Evolutionary conservation across 1,140 invertebrate species (phyloP), one percentile per base, ranked within the genome.

Genomic region (Bombus breviceps): DNA sequence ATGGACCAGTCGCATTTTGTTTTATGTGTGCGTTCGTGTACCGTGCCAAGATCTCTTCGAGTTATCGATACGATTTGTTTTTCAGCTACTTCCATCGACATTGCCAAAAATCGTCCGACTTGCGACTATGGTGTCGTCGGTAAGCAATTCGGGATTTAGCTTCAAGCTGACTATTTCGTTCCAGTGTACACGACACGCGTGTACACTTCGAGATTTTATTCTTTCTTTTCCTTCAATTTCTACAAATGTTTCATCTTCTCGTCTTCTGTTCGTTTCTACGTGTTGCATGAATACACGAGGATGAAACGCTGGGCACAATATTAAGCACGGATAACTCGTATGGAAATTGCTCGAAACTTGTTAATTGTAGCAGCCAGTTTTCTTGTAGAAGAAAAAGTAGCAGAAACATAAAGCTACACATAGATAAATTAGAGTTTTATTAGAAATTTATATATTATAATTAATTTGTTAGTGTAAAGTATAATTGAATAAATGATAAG

Each of bases 41-140:
- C 8, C 22, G 75, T 59, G 75, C 64, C 66, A 71, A 79, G 77
- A 25, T 6, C 41, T 39, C 22, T 15, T 53, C 73, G 34, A 76
- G 37, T 59, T 68, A 83, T 66, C 34, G 43, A 83, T 71, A 37
- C 47, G n/a, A 57, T 84, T 79, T 84, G 47, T 84, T 84, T 84
- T 84, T 79, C 82, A 71, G 82, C 47, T 84, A 71, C 75, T 84
- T 84, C 75, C 82, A 79, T 79, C 82, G 64, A 71, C 75, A 71
- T 84, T 84, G 82, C 82, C 82, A 84, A 84, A 83, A 84, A 68
- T 69, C 41, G 47, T 57, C 15, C 22, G 37, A 59, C 53, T 72
- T 37, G 66, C 82, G 82, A 84, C 53, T 53, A 57, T 18, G 37
- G 75, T 78, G 37, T 79, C 53, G 37, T 79, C 68, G 82, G 53